A percentile compares a stretch with the other conserved stretches of the same genome.
phyloP scores from a whole-genome alignment of 1,140 invertebrate species.

The Caenorhabditis briggsae region DNA sequence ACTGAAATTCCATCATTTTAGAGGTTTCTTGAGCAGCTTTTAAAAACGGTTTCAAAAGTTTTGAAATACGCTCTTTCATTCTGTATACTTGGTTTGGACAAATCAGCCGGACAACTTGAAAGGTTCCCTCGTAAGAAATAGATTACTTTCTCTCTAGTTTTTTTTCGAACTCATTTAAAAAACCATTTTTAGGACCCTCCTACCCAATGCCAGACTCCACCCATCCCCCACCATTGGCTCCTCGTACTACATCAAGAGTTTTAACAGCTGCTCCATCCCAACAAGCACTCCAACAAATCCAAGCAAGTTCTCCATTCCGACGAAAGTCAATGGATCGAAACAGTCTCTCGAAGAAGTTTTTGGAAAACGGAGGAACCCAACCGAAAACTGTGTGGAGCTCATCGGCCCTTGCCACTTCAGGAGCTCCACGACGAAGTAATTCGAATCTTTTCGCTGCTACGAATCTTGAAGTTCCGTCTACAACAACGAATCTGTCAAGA shows the following conservation, averaged over 20 bases:
- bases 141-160: too few relatives aligned
- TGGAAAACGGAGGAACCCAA: conserved; percentile 26
- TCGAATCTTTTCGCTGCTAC: conserved; percentile 41
- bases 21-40: too few relatives aligned
- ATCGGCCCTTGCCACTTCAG: background rate
- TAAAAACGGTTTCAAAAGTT: too few relatives aligned
- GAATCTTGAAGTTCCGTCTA: conserved; percentile 22
- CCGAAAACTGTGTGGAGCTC: conserved; percentile 43
- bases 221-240: conserved; percentile 32
- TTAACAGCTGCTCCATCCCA: conserved; percentile 31
- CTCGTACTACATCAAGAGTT: conserved; percentile 35
- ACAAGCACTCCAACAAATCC: conserved; percentile 41
- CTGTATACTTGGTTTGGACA: too few relatives aligned
- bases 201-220: conserved; percentile 41
- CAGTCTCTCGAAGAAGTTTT: conserved; percentile 24
- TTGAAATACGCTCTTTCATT: too few relatives aligned
- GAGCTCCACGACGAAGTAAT: conserved; percentile 18
- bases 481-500: conserved; percentile 10
- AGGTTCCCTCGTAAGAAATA: too few relatives aligned
- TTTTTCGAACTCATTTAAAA: too few relatives aligned
- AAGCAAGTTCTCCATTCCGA: conserved; percentile 8
- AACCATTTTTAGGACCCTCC: background rate
- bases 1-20: too few relatives aligned
- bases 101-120: too few relatives aligned
- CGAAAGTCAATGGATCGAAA: conserved; percentile 47